Conservation (phyloP, 1,140 invertebrate species). For the Gonatopus flavifemur region DNA sequence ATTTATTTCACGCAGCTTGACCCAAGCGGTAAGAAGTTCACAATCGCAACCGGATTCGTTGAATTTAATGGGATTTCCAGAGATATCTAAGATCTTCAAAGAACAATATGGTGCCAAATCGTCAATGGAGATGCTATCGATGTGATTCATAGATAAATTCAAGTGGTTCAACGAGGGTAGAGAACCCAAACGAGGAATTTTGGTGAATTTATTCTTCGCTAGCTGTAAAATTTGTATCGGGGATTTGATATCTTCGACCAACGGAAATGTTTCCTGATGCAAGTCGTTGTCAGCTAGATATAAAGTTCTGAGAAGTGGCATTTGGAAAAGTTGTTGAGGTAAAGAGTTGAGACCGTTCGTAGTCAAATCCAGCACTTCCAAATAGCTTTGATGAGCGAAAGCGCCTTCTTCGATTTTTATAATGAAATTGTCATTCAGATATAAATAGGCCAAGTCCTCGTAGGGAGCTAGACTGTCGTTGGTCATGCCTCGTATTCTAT, state of each 20-base stretch:
- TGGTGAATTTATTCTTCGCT: slow-evolving; percentile 33
- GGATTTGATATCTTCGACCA: slow-evolving; percentile 19
- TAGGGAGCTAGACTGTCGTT: slow-evolving; percentile 44
- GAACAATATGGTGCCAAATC: slow-evolving; percentile 47
- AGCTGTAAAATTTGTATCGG: slow-evolving; percentile 35
- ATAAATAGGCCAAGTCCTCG: slow-evolving; percentile 43
- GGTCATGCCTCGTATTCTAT: slow-evolving; percentile 44
- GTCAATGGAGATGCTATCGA: slow-evolving; percentile 35
- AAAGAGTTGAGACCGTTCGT: slow-evolving; percentile 36
- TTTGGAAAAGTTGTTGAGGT: slow-evolving; percentile 35
- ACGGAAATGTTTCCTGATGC: slow-evolving; percentile 29
- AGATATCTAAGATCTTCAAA: slow-evolving; percentile 36
- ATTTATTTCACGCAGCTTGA: slow-evolving; percentile 25
- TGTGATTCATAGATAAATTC: slow-evolving; percentile 50
- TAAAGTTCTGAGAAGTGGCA: slow-evolving; percentile 38
- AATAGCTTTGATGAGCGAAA: slow-evolving; percentile 38
- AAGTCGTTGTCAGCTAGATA: slow-evolving; percentile 38
- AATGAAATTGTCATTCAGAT: slow-evolving; percentile 53
- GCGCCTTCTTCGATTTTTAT: slow-evolving; percentile 39
- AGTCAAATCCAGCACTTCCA: slow-evolving; percentile 46
- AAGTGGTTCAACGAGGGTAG: slow-evolving; percentile 35
- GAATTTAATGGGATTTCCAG: slow-evolving; percentile 36
- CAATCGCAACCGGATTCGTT: slow-evolving; percentile 37
- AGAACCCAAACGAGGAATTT: slow-evolving; percentile 30
- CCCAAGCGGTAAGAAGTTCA: slow-evolving; percentile 36